Percentiles rank a stretch among this genome's conserved stretches.
Evolutionary conservation across 2,797 vertebrate genomes (phyloP).

Genomic region (Sebastes steindachneri): DNA sequence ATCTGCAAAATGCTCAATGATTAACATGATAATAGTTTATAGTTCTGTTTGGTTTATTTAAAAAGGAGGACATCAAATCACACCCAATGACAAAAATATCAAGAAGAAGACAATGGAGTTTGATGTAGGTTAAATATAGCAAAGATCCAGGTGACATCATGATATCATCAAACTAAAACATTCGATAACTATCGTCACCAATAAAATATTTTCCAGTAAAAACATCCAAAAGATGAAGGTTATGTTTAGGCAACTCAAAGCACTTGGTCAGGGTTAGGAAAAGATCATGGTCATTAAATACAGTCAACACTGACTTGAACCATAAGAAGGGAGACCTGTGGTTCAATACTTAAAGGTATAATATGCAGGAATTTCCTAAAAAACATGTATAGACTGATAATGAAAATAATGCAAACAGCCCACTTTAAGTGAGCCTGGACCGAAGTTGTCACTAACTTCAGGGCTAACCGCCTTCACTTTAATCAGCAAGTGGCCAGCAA

Average conservation of each 20-base stretch:
- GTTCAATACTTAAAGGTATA: too few relatives aligned
- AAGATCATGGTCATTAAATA: background rate
- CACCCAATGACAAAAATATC: background rate
- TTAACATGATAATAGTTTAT: background rate
- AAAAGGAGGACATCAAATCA: background rate
- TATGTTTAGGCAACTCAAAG: too few relatives aligned
- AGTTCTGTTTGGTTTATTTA: background rate
- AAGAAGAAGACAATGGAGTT: background rate
- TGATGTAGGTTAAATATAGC: background rate
- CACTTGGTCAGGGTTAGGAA: background rate
- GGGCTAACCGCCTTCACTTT: too few relatives aligned
- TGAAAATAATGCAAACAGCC: too few relatives aligned
- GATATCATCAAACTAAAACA: background rate
- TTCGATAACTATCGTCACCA: background rate
- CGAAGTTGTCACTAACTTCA: too few relatives aligned
- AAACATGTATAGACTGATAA: too few relatives aligned
- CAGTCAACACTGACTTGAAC: background rate
- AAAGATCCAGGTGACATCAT: background rate
- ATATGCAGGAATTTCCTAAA: too few relatives aligned
- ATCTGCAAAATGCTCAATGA: background rate
- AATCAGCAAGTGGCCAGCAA: too few relatives aligned
- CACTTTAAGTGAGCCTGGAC: too few relatives aligned
- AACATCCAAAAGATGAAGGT: background rate
- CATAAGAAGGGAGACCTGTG: background rate
- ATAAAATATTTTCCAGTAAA: background rate